Base-by-base conservation (phyloP, 1,140 invertebrate genomes). In the Brachionus asplanchnoidis region DNA sequence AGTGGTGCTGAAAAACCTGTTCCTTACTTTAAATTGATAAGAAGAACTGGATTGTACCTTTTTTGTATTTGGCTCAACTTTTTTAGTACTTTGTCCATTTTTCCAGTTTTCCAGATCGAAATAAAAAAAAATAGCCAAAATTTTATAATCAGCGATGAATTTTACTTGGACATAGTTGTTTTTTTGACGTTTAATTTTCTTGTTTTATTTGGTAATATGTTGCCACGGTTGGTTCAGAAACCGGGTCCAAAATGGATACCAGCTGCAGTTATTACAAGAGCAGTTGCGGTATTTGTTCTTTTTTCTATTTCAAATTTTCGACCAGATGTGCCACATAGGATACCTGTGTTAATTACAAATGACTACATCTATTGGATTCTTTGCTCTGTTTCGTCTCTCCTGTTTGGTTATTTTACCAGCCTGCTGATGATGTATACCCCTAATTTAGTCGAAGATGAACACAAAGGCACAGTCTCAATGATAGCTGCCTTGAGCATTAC, bases 11-110 rank as follows among this genome's bases (percentile, higher is more conserved):
- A 50, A 26, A 77, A 26, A 46, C 8, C 42, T 26, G 26, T 77
- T 50, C 73, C 73, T 2, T 77, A 77, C 5, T 50, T 53, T 9
- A 20, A 77, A 46, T 26, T 77, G 50, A 28, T 77, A 23, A 77
- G 42, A 77, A 50, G 11, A 53, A 50, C 42, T 23, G 42, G 73
- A 4, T 8, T 82, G 2, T 44, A 82, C 40, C 23, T 82, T n/a
- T 82, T 82, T 44, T 82, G 79, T 23, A 82, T 82, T 46, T 82
- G 79, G 79, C 40, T 82, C 11, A 82, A 82, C 44, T 82, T 82
- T 82, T 82, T 82, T 26, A 65, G 53, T n/a, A 82, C 53, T 3
- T 14, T 82, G 12, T 17, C 50, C 53, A 65, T 82, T 65, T 82
- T 65, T 68, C 79, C 79, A n/a, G 79, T 82, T 12, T 82, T 65